phyloP scores from a whole-genome alignment of 2,888 invertebrate genomes.

The Seladonia tumulorum region DNA sequence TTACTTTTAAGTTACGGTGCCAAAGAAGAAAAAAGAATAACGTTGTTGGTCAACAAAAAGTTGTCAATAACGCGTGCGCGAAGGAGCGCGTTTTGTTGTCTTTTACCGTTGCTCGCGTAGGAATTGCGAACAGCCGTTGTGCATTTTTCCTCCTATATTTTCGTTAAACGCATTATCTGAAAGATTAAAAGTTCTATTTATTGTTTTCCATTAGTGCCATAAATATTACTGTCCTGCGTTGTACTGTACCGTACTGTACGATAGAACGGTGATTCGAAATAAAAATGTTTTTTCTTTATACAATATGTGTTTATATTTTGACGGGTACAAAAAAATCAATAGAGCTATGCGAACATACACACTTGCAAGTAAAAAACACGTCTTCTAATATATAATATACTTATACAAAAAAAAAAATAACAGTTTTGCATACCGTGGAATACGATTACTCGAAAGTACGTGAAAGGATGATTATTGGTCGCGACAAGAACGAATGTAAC shows the following conservation, averaged over 20 bases:
- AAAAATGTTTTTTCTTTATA: slow-evolving; percentile 64
- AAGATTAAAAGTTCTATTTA: slow-evolving; percentile 61
- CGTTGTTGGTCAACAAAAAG: slow-evolving; percentile 18
- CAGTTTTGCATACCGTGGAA: background rate
- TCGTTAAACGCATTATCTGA: slow-evolving; percentile 39
- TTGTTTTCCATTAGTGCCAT: slow-evolving; percentile 77
- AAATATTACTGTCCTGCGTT: slow-evolving; percentile 58
- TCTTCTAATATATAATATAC: slow-evolving; percentile 14
- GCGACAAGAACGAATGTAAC: background rate
- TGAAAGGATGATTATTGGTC: background rate
- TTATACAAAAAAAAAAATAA: background rate
- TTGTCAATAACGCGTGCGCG: background rate
- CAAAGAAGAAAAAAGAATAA: slow-evolving; percentile 60
- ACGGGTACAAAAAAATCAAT: slow-evolving; percentile 16
- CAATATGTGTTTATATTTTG: slow-evolving; percentile 30
- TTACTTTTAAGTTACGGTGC: slow-evolving; percentile 68
- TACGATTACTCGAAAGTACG: background rate
- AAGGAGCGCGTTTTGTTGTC: slow-evolving; percentile 34
- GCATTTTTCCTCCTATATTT: slow-evolving; percentile 40
- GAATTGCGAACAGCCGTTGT: slow-evolving; percentile 20
- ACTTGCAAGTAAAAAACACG: background rate
- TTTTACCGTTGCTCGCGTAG: slow-evolving; percentile 13
- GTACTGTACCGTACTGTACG: slow-evolving; percentile 65
- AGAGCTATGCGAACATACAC: background rate
- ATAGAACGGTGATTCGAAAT: slow-evolving; percentile 69